Conservation (phyloP, 37 sponge, comb jelly and placozoan species). For the Halisarca cf. caerulea region DNA sequence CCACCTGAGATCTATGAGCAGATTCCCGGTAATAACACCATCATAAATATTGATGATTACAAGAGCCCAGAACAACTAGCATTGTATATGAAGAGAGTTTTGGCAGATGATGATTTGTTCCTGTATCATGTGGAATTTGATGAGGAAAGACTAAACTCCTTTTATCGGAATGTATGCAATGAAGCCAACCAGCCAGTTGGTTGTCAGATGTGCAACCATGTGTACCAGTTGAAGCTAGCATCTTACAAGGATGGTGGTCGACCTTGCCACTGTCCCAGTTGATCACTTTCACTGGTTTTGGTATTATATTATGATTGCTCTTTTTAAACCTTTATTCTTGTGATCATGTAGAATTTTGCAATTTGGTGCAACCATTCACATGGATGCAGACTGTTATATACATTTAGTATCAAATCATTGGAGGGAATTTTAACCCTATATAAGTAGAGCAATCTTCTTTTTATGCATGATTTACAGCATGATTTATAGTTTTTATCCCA, state of each 20-base stretch:
- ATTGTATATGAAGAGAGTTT: not conserved
- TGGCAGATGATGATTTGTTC: not conserved
- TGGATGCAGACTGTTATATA: no score
- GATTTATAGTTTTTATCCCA: no score
- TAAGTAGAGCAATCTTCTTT: no score
- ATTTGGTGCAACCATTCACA: no score
- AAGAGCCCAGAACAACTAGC: constrained; percentile 6
- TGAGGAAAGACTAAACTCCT: not conserved
- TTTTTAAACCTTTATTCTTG: no score
- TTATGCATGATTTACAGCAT: no score
- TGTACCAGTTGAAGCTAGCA: constrained; percentile 4
- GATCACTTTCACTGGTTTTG: no score
- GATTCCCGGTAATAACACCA: constrained; percentile 11
- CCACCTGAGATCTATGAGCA: not conserved
- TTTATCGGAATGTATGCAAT: not conserved
- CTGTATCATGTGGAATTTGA: not conserved
- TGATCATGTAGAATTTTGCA: no score
- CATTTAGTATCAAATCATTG: no score
- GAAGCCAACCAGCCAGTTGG: not conserved
- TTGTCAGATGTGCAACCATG: constrained; percentile 17
- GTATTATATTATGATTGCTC: no score
- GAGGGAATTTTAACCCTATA: no score
- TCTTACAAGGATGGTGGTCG: not conserved
- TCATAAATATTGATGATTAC: constrained; percentile 24
- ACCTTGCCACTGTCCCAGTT: constrained; percentile 1